These are phyloP conservation scores for Aeoliscus strigatus DNA, from an alignment of 2,797 vertebrate genomes.

Conservation along the genomic window DNA sequence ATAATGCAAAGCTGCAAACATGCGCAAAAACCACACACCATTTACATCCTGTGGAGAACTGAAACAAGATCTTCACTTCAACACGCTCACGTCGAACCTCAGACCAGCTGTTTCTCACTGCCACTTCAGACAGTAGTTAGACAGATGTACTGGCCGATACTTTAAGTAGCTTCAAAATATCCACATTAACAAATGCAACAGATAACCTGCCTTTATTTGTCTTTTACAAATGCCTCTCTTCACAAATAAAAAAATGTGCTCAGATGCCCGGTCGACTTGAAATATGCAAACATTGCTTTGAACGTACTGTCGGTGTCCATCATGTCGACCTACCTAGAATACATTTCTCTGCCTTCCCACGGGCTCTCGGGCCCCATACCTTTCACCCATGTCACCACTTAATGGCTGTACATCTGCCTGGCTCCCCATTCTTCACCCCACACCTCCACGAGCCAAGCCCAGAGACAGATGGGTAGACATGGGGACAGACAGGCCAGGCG, in stretches of 20 bases:
- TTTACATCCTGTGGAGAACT: conserved; percentile 37
- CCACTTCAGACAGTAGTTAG: conserved; percentile 37
- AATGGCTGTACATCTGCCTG: conserved; percentile 63
- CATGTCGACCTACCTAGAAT: conserved; percentile 11
- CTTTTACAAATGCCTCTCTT: too few species aligned
- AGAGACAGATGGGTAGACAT: conserved; percentile 67
- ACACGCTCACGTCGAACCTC: conserved; percentile 29
- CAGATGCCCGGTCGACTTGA: too few species aligned
- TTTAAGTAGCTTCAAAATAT: too few species aligned
- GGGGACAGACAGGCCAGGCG: conserved; percentile 62
- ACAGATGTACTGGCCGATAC: conserved; percentile 18
- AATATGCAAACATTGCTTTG: too few species aligned
- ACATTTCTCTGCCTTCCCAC: conserved; percentile 29
- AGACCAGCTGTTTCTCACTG: conserved; percentile 63
- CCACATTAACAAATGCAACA: too few species aligned
- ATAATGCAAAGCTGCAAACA: conserved; percentile 3
- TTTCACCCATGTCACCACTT: conserved; percentile 65
- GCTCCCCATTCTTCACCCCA: conserved; percentile 78
- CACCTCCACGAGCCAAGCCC: conserved; percentile 59
- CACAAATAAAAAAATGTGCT: too few species aligned
- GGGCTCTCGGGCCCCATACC: conserved; percentile 24
- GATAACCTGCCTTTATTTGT: too few species aligned
- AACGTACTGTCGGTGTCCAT: conserved; percentile 4
- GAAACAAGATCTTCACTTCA: conserved; percentile 35
- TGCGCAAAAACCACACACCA: conserved; percentile 31